Percentiles rank a stretch among this genome's conserved stretches.
phyloP scores from a whole-genome alignment of 2,888 invertebrate genomes.

The Malacosoma neustria region DNA sequence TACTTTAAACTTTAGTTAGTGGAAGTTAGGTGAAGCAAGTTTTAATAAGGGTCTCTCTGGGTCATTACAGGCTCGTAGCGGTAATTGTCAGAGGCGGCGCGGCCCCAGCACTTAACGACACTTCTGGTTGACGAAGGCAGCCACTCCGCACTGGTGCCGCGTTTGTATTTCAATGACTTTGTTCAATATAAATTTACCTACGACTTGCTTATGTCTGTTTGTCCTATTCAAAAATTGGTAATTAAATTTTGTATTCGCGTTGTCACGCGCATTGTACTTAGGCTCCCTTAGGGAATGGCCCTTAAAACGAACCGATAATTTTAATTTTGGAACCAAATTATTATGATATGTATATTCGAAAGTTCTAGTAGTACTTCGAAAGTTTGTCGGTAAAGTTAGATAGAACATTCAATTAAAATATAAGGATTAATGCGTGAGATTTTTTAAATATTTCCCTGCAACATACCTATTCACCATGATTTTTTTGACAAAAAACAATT shows the following conservation, averaged over 20 bases:
- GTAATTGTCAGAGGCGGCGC: conserved; percentile 51
- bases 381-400: too few species aligned
- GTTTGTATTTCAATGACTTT: conserved; percentile 32
- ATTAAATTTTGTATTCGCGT: neutral
- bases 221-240: neutral
- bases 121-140: conserved; percentile 41
- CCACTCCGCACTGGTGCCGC: conserved; percentile 27
- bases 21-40: conserved; percentile 50
- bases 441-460: too few species aligned
- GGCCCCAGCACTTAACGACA: conserved; percentile 47
- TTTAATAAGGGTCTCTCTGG: conserved; percentile 64
- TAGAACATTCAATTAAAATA: too few species aligned
- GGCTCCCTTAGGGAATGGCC: neutral
- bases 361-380: too few species aligned
- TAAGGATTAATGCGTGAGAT: too few species aligned
- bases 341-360: too few species aligned
- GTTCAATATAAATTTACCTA: conserved; percentile 13
- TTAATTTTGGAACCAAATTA: neutral
- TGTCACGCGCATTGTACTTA: neutral
- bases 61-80: conserved; percentile 56
- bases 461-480: too few species aligned
- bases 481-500: too few species aligned
- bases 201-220: neutral
- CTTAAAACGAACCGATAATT: neutral
- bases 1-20: conserved; percentile 53